A percentile compares a stretch with the other conserved stretches of the same genome.
phyloP scores from a whole-genome alignment of 2,797 vertebrate species.

The Catostomus latipinnis region DNA sequence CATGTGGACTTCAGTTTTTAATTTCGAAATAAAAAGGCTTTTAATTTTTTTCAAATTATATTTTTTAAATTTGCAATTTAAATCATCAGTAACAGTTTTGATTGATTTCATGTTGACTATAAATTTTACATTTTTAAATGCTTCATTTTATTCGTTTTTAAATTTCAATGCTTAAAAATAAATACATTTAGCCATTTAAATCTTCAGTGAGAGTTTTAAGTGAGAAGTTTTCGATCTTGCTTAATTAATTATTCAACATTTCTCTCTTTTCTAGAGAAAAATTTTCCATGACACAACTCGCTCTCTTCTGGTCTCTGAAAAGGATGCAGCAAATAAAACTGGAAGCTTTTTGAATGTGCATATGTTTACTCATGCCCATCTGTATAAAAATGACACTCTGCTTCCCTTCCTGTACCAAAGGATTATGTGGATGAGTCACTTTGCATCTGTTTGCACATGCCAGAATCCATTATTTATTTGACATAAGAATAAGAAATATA shows the following conservation, averaged over 20 bases:
- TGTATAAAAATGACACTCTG: slow-evolving; percentile 16
- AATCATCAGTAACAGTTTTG: too few relatives aligned
- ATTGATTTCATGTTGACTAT: too few relatives aligned
- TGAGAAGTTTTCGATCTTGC: too few relatives aligned
- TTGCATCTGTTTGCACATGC: slow-evolving; percentile 55
- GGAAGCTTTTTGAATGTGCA: slow-evolving; percentile 45
- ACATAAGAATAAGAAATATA: slow-evolving; percentile 1
- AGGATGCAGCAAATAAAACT: slow-evolving; percentile 36
- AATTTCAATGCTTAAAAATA: too few relatives aligned
- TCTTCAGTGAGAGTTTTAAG: too few relatives aligned
- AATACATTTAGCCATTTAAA: too few relatives aligned
- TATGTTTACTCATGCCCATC: slow-evolving; percentile 45
- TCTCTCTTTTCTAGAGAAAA: slow-evolving; percentile 54
- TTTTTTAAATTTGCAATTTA: too few relatives aligned
- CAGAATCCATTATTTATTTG: slow-evolving; percentile 36
- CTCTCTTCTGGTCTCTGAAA: slow-evolving; percentile 15
- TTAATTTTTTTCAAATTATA: too few relatives aligned
- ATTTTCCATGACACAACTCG: slow-evolving; percentile 51
- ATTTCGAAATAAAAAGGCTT: too few relatives aligned
- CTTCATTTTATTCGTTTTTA: too few relatives aligned
- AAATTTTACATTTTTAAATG: too few relatives aligned
- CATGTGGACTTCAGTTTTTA: too few relatives aligned
- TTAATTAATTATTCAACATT: background rate
- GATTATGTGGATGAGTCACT: slow-evolving; percentile 10
- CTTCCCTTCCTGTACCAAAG: slow-evolving; percentile 1